Evolutionary conservation across 1,140 invertebrate species (phyloP).

Genomic region (Rhagoletis zephyria): DNA sequence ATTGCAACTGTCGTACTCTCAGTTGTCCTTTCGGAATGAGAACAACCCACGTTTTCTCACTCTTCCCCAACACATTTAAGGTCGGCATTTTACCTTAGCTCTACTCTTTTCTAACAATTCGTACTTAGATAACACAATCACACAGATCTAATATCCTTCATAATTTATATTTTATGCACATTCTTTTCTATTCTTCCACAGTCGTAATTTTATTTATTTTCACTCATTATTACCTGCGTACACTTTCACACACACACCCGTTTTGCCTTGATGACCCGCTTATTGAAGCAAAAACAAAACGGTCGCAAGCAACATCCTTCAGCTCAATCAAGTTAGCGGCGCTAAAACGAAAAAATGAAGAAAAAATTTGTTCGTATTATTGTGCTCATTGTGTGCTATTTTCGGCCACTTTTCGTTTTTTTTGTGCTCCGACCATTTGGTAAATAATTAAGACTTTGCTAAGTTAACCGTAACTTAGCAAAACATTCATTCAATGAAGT

Average conservation of each 20-base stretch:
- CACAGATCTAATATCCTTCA: slow-evolving; percentile 8
- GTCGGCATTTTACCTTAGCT: background rate
- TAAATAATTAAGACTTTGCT: no score
- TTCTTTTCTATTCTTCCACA: background rate
- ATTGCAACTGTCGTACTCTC: background rate
- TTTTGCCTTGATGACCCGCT: background rate
- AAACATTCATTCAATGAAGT: no score
- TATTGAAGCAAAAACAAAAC: background rate
- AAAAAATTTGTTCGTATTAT: no score
- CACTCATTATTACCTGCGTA: slow-evolving; percentile 38
- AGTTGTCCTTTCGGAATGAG: background rate
- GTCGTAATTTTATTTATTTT: slow-evolving; percentile 53
- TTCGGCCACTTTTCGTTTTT: no score
- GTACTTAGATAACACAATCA: background rate
- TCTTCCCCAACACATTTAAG: background rate
- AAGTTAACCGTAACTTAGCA: no score
- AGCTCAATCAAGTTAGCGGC: no score
- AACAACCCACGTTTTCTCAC: background rate
- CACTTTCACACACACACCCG: background rate
- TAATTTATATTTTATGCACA: slow-evolving; percentile 39
- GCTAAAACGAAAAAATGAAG: no score
- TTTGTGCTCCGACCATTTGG: no score
- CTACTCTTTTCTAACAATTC: background rate
- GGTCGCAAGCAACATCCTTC: background rate
- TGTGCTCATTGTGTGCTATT: no score